Evolutionary conservation across 2,113 vertebrate species (phyloP), one percentile per base, ranked within the genome.

Genomic region (Engystomops pustulosus): DNA sequence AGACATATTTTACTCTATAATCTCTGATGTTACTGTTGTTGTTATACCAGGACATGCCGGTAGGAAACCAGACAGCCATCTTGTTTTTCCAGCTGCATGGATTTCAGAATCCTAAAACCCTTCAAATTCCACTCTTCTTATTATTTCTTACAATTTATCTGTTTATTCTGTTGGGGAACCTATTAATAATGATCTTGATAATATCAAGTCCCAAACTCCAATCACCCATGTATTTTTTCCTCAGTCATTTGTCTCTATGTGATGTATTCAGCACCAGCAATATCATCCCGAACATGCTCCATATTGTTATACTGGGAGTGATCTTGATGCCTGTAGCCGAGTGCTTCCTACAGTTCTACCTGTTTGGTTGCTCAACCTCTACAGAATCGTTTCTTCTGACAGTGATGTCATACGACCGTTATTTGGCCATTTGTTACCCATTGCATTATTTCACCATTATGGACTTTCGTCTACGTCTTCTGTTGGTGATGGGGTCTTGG

Each of bases 291-390:
- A 78, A 67, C 36, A 70, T 75, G 70, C 20, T 83, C 15, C 53
- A 60, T 15, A 47, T 75, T 30, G 44, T 78, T 20, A 25, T 84
- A 2, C 8, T 67, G 41, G 74, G 36, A 0, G 75, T 62, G 1
- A 30, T 75, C 9, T 41, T 23, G 5, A 41, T 84, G 9, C 30
- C 83, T 17, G 38, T 89, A 41, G 74, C 3, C 5, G 79, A 86
- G n/a, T 90, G 87, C 32, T 78, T 83, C 30, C 36, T 84, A 17
- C 88, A 89, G 3, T 88, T 89, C 53, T 89, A 85, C n/a, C 41
- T 86, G 51, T 88, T 86, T 51, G 85, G 87, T 84, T 58, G 81
- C 10, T 49, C 88, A 67, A 88, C 86, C 10, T 86, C 86, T 9
- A 80, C 86, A 0, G 86, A 90, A 65, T 88, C 88, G 17, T 80